Percentiles rank a stretch among this genome's conserved stretches.
These are phyloP conservation scores for Penaeus indicus DNA, from an alignment of 1,140 invertebrate species.

Conservation along the genomic window DNA sequence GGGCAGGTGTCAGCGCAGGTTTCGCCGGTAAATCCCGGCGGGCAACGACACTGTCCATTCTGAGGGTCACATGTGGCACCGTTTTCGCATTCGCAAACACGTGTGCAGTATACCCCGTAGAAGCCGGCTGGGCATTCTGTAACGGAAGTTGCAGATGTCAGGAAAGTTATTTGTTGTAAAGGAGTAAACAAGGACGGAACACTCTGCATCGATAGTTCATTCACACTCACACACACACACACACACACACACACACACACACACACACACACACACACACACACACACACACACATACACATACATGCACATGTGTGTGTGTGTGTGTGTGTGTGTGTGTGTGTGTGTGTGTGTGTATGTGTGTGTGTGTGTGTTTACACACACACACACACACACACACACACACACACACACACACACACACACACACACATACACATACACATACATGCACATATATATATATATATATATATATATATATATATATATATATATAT, in stretches of 20 bases:
- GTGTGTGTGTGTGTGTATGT: not conserved
- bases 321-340: not conserved
- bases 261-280: not conserved
- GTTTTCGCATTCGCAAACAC: conserved; percentile 87
- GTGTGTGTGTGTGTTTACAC: not conserved
- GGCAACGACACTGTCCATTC: conserved; percentile 85
- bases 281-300: not conserved
- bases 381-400: too few species aligned
- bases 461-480: conserved; percentile 17
- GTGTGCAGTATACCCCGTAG: conserved; percentile 84
- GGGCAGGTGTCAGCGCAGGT: conserved; percentile 86
- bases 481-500: conserved; percentile 39
- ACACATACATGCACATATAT: not conserved
- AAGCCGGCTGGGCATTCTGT: conserved; percentile 79
- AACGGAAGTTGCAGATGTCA: conserved; percentile 78
- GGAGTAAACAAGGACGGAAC: conserved; percentile 84
- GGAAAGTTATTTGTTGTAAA: conserved; percentile 64
- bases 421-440: not conserved
- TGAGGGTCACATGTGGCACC: conserved; percentile 83
- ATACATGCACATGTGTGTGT: not conserved
- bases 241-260: not conserved
- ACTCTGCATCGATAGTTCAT: conserved; percentile 74
- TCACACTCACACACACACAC: conserved; percentile 67
- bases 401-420: too few species aligned
- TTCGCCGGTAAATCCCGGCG: conserved; percentile 74